Percentiles rank a stretch among this genome's conserved stretches.
Evolutionary conservation across 2,113 vertebrate genomes (phyloP).

Genomic region (Albula goreensis): DNA sequence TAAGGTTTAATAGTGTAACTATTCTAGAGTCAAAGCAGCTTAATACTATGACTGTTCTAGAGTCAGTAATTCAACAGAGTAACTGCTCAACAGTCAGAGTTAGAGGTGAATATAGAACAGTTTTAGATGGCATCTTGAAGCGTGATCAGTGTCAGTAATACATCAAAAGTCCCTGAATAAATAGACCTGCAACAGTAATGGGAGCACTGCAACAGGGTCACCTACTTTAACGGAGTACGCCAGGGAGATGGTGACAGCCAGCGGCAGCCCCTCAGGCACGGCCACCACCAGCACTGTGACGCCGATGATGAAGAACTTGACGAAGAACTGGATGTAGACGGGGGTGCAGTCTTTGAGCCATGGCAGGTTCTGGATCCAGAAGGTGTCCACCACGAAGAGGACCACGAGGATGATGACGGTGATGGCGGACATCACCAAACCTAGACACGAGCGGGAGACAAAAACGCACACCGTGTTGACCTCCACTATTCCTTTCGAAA

Average conservation of each 20-base stretch:
- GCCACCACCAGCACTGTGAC: constrained; percentile 97
- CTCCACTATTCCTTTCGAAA: too few relatives aligned
- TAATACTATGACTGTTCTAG: too few relatives aligned
- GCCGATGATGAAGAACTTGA: constrained; percentile 99
- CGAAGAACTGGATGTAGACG: constrained; percentile 93
- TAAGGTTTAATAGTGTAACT: too few relatives aligned
- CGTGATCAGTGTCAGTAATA: too few relatives aligned
- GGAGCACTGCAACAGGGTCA: not conserved
- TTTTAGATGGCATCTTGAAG: too few relatives aligned
- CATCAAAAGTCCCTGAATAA: too few relatives aligned
- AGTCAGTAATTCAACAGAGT: too few relatives aligned
- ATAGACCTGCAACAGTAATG: too few relatives aligned
- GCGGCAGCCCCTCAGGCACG: constrained; percentile 94
- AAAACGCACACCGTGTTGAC: constrained; percentile 8
- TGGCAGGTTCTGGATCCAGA: constrained; percentile 84
- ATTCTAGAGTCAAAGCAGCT: too few relatives aligned
- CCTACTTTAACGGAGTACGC: constrained; percentile 97
- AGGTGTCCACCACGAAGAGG: constrained; percentile 91
- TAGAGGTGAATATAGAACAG: too few relatives aligned
- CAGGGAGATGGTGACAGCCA: constrained; percentile 96
- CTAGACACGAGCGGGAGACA: constrained; percentile 56
- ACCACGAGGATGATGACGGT: constrained; percentile 93
- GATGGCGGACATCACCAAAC: constrained; percentile 90
- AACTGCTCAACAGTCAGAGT: too few relatives aligned
- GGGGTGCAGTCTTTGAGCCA: constrained; percentile 87